These are phyloP conservation scores for Hoplodrina blanda DNA, from an alignment of 2,888 invertebrate genomes.

Conservation along the genomic window DNA sequence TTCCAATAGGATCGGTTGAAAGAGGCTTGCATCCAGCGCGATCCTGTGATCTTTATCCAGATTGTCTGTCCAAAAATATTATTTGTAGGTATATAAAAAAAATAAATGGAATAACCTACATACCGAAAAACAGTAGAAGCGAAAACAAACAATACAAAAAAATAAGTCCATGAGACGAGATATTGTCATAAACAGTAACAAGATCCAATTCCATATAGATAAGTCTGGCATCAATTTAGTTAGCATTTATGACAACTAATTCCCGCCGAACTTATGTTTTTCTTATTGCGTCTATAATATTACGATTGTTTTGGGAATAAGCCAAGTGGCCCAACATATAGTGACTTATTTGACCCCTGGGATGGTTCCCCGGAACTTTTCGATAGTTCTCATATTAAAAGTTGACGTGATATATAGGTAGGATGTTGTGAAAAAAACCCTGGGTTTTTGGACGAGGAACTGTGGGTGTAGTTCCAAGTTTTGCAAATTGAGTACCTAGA, in stretches of 20 bases:
- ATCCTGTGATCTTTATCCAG: too few relatives aligned
- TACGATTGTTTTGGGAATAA: slow-evolving; percentile 88
- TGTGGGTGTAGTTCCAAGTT: slow-evolving; percentile 9
- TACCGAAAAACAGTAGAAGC: not conserved
- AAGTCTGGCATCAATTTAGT: slow-evolving; percentile 49
- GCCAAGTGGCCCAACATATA: slow-evolving; percentile 78
- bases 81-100: too few relatives aligned
- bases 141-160: slow-evolving; percentile 13
- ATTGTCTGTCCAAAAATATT: too few relatives aligned
- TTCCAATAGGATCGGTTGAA: too few relatives aligned
- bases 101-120: too few relatives aligned
- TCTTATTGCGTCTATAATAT: slow-evolving; percentile 71
- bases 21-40: too few relatives aligned
- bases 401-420: slow-evolving; percentile 73
- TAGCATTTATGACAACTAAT: slow-evolving; percentile 64
- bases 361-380: slow-evolving; percentile 69
- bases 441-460: slow-evolving; percentile 39
- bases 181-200: slow-evolving; percentile 12
- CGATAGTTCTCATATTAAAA: slow-evolving; percentile 73
- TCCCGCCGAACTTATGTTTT: slow-evolving; percentile 69
- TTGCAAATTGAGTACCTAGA: not conserved
- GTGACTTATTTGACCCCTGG: slow-evolving; percentile 86
- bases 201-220: slow-evolving; percentile 31
- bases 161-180: slow-evolving; percentile 2
- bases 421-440: slow-evolving; percentile 60